Base-by-base conservation (phyloP, 2,113 vertebrate species). In the Pteruthius melanotis region DNA sequence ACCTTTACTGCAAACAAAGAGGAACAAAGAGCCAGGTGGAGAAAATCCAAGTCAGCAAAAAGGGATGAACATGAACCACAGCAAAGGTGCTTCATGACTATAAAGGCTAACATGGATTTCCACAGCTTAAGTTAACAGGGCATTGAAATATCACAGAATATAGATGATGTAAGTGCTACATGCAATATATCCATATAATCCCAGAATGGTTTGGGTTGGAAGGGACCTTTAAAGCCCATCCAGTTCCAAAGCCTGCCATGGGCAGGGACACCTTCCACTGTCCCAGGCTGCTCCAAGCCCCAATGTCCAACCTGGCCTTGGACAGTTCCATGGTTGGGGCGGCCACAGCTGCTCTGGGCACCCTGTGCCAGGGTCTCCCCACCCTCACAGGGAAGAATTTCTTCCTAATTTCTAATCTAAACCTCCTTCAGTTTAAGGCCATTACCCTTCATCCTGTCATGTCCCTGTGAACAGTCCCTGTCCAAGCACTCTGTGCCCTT, bases 181-280 rank as follows among this genome's bases (percentile, higher is more conserved):
- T 54, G 19, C 35, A 47, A 44, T 19, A 6, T 13, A 59, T n/a
- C 19, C 28, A n/a, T 9, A 17, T 60, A 44, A 52, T 7, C 23
- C 20, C 0, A 7, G 24, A 21, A 26, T 31, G 39, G 39, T 19
- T 39, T 53, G 28, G n/a, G 53, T 60, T 11, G 4, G 13, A 52
- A 53, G 7, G 15, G 13, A 68, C n/a, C 11, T 54, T 47, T 11
- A 15, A 53, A 75, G 1, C 0, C 7, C 61, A 22, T 2, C 26
- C 1, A 0, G 3, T 35, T 0, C n/a, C 47, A 47, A 4, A 6
- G 13, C 13, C 37, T 26, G 61, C 28, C n/a, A 30, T 26, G 39
- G 14, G 9, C 69, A 75, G 45, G 60, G 53, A 39, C 69, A 15
- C 11, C 20, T 68, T 0, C 24, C 78, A 47, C 40, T 0, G 0